Evolutionary conservation across 2,797 vertebrate genomes (phyloP), one percentile per base, ranked within the genome.

Genomic region (Stomatorhinus walkeri): DNA sequence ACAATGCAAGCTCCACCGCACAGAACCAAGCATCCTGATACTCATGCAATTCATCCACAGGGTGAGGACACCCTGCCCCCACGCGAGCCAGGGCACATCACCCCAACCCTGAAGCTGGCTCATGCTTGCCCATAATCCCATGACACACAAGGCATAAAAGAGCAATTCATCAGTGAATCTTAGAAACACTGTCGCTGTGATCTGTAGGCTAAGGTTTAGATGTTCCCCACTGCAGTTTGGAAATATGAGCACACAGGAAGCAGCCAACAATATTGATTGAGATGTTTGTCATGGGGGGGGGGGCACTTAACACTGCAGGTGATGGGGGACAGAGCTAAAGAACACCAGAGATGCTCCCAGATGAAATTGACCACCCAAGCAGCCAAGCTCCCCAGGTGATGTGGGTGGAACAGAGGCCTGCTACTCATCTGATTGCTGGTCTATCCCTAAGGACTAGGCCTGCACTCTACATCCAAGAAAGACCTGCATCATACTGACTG

Each of bases 321-420:
- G 22, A 51, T 83, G 7, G n/a, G 79, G 46, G 7, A 2, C 81
- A 85, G 19, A 49, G 81, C 81, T 24, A 85, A 10, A 51, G 22
- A 85, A 61, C 40, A 54, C 88, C 22, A 76, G 72, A 88, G 72
- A 54, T 59, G 40, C 88, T 59, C 54, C 52, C 36, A 56, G 9
- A 24, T 22, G 2, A 52, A 52, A 6, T 2, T 28, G 36, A 36
- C 76, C 32, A 19, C 19, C 28, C 49, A 72, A 79, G 10, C 24
- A n/a, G 64, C 22, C 22, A 12, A 28, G 36, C 16, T 46, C 40
- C 76, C 19, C 36, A 72, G 68, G 28, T 72, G 32, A 72, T 19
- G 32, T 16, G 14, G 32, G 32, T 72, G 32, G 32, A 72, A 72
- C 64, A 36, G 14, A 36, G 68, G 28, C 28, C 68, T 36, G 32